Evolutionary conservation across 2,797 vertebrate species (phyloP), one percentile per base, ranked within the genome.

Genomic region (Hoplostethus atlanticus): DNA sequence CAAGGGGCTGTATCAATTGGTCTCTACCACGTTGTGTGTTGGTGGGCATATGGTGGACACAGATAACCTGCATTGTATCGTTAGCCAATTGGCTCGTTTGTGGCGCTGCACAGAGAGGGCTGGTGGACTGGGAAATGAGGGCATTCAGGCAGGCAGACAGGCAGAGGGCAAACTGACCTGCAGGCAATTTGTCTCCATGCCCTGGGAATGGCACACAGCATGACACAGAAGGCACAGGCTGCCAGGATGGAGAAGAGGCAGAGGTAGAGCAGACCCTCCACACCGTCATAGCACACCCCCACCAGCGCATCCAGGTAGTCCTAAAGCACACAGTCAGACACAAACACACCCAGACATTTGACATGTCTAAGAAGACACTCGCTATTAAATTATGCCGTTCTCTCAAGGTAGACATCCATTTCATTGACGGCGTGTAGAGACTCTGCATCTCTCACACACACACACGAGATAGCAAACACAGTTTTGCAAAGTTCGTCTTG

Each of bases 261-360:
- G 2, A 99, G 96, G 87, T 96, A 99, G 40, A 99, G 95, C 84
- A 98, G 79, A 2, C 98, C 98, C 87, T 98, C 96, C 36, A 99
- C 94, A 1, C 98, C 97, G 0, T 99, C 96, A 0, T 98, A 98
- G 89, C 98, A 99, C 91, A 98, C 82, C 25, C 97, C 97, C 0
- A 97, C 89, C 75, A 99, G 95, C 2, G 97, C 96, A 0, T 99
- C 98, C 93, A 98, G 91, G 87, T 98, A 99, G 86, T 99, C 97
- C 98, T 99, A 86, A 55, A 8, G 68, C 21, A 61, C 25, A 51
- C 28, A 50, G 34, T 60, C n/a, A 56, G 28, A 64, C 13, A 66
- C 38, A 58, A 46, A 57, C 17, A 50, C 65, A 50, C 47, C 31
- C 21, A 50, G 44, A 57, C 15, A 51, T 13, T 42, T 12, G 10